A percentile compares a stretch with the other conserved stretches of the same genome.
These are phyloP conservation scores for Charanyca ferruginea DNA, from an alignment of 2,888 invertebrate genomes.

Conservation along the genomic window DNA sequence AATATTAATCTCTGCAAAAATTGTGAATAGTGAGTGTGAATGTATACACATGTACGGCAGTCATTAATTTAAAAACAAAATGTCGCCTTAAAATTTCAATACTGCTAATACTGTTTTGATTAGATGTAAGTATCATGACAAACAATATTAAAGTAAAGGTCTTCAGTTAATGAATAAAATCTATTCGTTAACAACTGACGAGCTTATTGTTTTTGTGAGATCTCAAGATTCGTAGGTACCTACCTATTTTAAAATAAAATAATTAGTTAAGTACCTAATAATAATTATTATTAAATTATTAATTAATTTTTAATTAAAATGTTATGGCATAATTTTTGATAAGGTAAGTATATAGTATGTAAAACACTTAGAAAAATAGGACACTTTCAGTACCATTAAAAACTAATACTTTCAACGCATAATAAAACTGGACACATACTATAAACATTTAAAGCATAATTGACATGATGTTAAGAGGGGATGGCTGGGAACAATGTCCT, in stretches of 20 bases:
- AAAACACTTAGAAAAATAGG: too few relatives aligned
- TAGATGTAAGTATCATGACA: not conserved
- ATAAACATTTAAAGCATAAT: too few relatives aligned
- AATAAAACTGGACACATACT: not conserved
- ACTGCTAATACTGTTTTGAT: conserved; percentile 19
- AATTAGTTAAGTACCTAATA: too few relatives aligned
- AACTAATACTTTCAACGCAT: conserved; percentile 9
- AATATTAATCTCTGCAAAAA: not conserved
- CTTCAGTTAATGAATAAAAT: not conserved
- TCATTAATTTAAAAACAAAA: not conserved
- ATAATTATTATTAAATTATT: too few relatives aligned
- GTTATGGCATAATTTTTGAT: too few relatives aligned
- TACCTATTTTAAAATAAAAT: too few relatives aligned
- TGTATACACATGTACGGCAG: not conserved
- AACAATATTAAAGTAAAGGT: not conserved
- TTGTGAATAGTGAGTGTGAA: too few relatives aligned
- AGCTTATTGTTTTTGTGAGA: not conserved
- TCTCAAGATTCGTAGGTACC: not conserved
- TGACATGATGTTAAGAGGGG: not conserved
- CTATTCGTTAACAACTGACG: not conserved
- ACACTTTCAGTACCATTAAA: not conserved
- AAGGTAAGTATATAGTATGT: too few relatives aligned
- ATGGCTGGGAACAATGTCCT: not conserved
- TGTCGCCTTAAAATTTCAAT: not conserved
- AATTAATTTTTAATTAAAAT: too few relatives aligned